phyloP scores from a whole-genome alignment of 2,113 vertebrate genomes.

The Spermophilus dauricus region DNA sequence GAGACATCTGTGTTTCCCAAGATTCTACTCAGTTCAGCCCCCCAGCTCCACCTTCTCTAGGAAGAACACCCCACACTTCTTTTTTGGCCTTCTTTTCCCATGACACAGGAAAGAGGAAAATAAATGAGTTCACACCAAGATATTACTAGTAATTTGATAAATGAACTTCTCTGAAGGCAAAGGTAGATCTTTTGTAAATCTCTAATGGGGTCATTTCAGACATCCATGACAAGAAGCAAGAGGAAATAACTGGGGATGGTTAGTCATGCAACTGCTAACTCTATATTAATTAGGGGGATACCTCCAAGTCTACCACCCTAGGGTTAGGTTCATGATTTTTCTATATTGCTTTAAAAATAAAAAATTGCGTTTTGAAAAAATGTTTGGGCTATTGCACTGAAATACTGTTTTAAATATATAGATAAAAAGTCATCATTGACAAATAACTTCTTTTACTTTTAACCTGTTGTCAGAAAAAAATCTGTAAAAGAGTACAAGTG shows the following conservation, averaged over 20 bases:
- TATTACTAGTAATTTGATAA: background rate
- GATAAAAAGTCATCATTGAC: background rate
- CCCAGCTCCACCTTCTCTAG: background rate
- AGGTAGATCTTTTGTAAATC: background rate
- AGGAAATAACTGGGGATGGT: background rate
- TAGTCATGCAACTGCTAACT: background rate
- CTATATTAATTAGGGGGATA: background rate
- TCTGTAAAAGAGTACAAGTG: background rate
- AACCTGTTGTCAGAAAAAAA: background rate
- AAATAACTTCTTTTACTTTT: constrained; percentile 38
- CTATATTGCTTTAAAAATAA: constrained; percentile 8
- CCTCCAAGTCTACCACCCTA: background rate
- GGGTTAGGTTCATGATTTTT: background rate
- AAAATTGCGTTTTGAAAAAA: background rate
- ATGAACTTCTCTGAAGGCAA: background rate
- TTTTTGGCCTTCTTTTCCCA: background rate
- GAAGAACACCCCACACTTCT: background rate
- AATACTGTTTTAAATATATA: background rate
- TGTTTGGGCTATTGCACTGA: background rate
- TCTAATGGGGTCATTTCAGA: background rate
- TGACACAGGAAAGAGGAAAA: background rate
- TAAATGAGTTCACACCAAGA: background rate
- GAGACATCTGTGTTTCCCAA: background rate
- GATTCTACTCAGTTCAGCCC: background rate
- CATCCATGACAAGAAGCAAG: background rate